A percentile compares a stretch with the other conserved stretches of the same genome.
Evolutionary conservation across 2,888 invertebrate genomes (phyloP).

Genomic region (Leptopilina myrica): DNA sequence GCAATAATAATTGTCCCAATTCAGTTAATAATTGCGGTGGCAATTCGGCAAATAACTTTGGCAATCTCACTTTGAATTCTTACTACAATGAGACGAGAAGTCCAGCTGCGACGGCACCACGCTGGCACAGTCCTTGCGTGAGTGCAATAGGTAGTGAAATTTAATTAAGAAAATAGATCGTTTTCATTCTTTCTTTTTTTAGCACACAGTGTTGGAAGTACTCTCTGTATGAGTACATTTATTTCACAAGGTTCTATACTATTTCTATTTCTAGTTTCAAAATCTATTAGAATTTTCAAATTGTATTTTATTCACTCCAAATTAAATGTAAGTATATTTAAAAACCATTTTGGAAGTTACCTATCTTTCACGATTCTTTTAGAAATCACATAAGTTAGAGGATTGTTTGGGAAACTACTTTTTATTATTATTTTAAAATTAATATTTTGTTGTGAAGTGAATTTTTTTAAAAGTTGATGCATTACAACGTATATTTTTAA

Average conservation of each 20-base stretch:
- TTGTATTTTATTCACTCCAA: no score
- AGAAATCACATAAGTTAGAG: no score
- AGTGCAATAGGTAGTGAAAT: slow-evolving; percentile 73
- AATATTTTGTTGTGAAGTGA: no score
- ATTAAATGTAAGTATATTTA: no score
- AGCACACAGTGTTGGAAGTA: neutral
- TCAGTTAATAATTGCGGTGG: slow-evolving; percentile 45
- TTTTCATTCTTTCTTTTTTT: neutral
- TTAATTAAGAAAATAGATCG: slow-evolving; percentile 57
- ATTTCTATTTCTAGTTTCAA: no score
- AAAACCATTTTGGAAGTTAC: no score
- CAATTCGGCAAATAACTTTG: slow-evolving; percentile 42
- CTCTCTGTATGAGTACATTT: slow-evolving; percentile 4
- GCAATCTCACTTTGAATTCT: slow-evolving; percentile 49
- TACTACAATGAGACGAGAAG: slow-evolving; percentile 61
- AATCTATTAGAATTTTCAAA: neutral
- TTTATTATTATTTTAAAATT: no score
- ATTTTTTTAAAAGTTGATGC: no score
- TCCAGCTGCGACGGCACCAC: slow-evolving; percentile 60
- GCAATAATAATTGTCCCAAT: slow-evolving; percentile 42
- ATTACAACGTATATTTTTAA: no score
- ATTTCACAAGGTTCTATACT: neutral
- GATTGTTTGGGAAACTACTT: no score
- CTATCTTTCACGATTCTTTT: no score
- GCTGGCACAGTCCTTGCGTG: slow-evolving; percentile 74